phyloP scores from a whole-genome alignment of 35 echinoderm and acorn worm species.

The Nesometra sesokonis region DNA sequence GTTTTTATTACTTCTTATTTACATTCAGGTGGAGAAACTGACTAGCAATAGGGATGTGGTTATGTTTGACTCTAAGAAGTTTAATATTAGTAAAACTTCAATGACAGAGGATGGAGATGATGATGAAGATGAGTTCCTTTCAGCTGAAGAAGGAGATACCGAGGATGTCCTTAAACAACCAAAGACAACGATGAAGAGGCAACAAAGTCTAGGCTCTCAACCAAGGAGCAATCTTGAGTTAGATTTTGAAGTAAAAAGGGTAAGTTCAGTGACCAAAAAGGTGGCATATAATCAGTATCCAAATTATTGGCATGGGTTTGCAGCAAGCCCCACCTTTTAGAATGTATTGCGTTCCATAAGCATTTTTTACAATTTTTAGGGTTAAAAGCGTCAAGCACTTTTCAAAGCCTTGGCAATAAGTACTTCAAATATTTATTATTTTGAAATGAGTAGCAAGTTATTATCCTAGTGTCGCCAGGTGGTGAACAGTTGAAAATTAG shows the following conservation, averaged over 20 bases:
- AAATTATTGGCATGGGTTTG: too few species aligned
- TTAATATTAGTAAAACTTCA: not conserved
- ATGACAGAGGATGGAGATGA: not conserved
- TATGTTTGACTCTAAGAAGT: not conserved
- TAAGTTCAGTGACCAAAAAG: too few species aligned
- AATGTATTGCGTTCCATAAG: too few species aligned
- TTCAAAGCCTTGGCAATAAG: too few species aligned
- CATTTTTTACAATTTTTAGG: too few species aligned
- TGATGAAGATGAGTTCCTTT: not conserved
- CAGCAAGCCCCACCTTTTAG: too few species aligned
- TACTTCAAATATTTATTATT: too few species aligned
- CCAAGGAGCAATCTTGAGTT: slow-evolving; percentile 12
- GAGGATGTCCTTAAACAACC: not conserved
- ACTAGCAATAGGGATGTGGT: not conserved
- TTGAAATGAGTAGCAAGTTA: too few species aligned
- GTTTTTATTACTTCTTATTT: not conserved
- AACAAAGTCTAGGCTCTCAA: not conserved
- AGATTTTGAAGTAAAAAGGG: slow-evolving; percentile 18
- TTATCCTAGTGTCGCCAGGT: too few species aligned
- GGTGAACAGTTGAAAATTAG: too few species aligned
- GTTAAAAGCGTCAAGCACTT: too few species aligned
- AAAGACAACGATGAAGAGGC: not conserved
- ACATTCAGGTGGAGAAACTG: not conserved
- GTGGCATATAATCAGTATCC: too few species aligned
- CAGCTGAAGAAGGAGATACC: not conserved